Evolutionary conservation across 64 coral and sea anemone species (phyloP), one percentile per base, ranked within the genome.

Genomic region (Astreopora myriophthalma): DNA sequence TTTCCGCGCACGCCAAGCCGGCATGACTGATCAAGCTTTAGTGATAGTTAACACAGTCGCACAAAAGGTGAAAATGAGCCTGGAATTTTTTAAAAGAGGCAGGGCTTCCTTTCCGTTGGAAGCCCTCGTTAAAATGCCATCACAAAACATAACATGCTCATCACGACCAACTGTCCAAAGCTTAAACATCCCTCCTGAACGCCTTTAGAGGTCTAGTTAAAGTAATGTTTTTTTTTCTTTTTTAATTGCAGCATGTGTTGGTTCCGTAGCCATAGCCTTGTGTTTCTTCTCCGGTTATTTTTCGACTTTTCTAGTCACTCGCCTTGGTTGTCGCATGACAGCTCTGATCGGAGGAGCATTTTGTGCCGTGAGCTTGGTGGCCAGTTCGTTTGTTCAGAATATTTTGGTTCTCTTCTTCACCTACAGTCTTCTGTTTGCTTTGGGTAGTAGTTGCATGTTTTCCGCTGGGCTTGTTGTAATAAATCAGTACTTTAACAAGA

Each of bases 281-380:
- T 77, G 38, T 17, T 86, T 77, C 36, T 86, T 92, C 71, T 20
- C 34, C 13, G 90, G 90, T 32, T 81, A 61, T 23, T 8, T 86
- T 16, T 73, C 90, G 13, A 81, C 70, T 33, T 75, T 62, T 33
- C 57, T 92, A 11, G 31, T 77, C 1, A 75, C 48, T 25, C 58
- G 42, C n/a, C 86, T 92, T 63, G 90, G 90, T 52, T 92, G 90
- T 49, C 81, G 90, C 26, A 17, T 92, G 55, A 74, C 69, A 19
- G 48, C 90, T n/a, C n/a, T 92, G 14, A 34, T 92, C 33, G 82
- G 90, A 40, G 90, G 34, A 55, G 62, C 78, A 10, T 25, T 92
- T 2, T 86, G 67, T 26, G 55, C 71, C 1, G 8, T 78, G 11
- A 75, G 90, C 9, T 55, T 92, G 2, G 33, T 74, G 0, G 55